phyloP scores from a whole-genome alignment of 2,888 invertebrate species.

The Masnerella sp. region DNA sequence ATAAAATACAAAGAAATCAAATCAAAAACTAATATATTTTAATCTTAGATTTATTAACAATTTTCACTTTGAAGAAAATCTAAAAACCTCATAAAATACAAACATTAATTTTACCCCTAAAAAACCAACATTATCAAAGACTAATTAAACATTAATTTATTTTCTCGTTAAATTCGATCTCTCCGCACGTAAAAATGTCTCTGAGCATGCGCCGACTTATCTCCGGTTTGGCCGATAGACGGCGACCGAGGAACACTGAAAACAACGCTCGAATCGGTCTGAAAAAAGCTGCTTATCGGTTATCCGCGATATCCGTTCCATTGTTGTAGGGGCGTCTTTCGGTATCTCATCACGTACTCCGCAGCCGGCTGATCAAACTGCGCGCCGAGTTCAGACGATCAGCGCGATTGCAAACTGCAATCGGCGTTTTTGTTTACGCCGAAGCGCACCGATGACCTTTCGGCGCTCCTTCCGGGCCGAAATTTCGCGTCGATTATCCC shows the following conservation, averaged over 20 bases:
- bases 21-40: too few relatives aligned
- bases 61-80: too few relatives aligned
- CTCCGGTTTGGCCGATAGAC: slow-evolving; percentile 46
- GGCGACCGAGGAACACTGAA: slow-evolving; percentile 62
- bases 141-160: too few relatives aligned
- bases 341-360: slow-evolving; percentile 45
- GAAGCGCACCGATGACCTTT: slow-evolving; percentile 20
- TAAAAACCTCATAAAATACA: too few relatives aligned
- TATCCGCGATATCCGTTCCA: slow-evolving; percentile 63
- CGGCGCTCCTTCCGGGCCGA: slow-evolving; percentile 20
- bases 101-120: too few relatives aligned
- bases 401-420: slow-evolving; percentile 12
- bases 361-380: slow-evolving; percentile 36
- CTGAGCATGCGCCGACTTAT: slow-evolving; percentile 64
- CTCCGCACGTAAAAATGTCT: too few relatives aligned
- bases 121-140: too few relatives aligned
- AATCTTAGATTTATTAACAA: too few relatives aligned
- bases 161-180: too few relatives aligned
- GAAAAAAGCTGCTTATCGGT: slow-evolving; percentile 67
- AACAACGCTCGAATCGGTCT: slow-evolving; percentile 68
- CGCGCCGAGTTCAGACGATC: slow-evolving; percentile 36
- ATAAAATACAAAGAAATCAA: too few relatives aligned
- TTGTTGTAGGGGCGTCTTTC: slow-evolving; percentile 57
- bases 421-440: slow-evolving; percentile 8
- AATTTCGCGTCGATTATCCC: slow-evolving; percentile 53